These are phyloP conservation scores for Diplazon laetatorius DNA, from an alignment of 2,888 invertebrate genomes.

Conservation along the genomic window DNA sequence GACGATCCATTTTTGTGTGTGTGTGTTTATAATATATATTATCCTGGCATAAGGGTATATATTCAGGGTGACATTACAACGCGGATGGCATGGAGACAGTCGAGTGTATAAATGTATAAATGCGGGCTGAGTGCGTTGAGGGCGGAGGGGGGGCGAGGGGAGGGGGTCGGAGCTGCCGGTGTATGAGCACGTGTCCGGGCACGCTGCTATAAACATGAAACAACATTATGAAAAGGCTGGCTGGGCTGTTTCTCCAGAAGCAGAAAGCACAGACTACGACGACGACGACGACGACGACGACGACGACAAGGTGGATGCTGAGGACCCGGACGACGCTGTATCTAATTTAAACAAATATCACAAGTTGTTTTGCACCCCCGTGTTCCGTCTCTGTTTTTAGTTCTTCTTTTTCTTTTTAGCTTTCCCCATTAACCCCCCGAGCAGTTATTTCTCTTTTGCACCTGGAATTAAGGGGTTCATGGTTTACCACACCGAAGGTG, in stretches of 20 bases:
- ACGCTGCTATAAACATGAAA: constrained; percentile 70
- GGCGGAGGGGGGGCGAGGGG: constrained; percentile 31
- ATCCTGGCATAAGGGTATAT: constrained; percentile 34
- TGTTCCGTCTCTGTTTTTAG: constrained; percentile 41
- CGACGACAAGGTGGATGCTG: constrained; percentile 44
- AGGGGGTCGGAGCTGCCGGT: constrained; percentile 21
- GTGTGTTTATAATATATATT: constrained; percentile 55
- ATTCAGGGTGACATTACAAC: constrained; percentile 59
- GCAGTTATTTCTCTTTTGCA: constrained; percentile 28
- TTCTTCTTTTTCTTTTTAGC: constrained; percentile 40
- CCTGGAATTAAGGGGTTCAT: too few species aligned
- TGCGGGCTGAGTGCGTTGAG: constrained; percentile 46
- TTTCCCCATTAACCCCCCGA: background rate
- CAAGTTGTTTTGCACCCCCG: constrained; percentile 66
- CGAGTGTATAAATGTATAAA: constrained; percentile 65
- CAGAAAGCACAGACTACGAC: constrained; percentile 39
- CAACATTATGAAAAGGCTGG: constrained; percentile 70
- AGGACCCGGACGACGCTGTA: constrained; percentile 55
- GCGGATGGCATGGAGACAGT: constrained; percentile 60
- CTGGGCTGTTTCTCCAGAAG: constrained; percentile 26
- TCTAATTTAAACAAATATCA: constrained; percentile 71
- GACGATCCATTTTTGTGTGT: constrained; percentile 14
- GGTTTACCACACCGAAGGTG: too few species aligned
- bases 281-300: constrained; percentile 35
- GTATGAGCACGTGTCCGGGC: constrained; percentile 62